Base-by-base conservation (phyloP, 2,888 invertebrate genomes). In the Electrophaes corylata region DNA sequence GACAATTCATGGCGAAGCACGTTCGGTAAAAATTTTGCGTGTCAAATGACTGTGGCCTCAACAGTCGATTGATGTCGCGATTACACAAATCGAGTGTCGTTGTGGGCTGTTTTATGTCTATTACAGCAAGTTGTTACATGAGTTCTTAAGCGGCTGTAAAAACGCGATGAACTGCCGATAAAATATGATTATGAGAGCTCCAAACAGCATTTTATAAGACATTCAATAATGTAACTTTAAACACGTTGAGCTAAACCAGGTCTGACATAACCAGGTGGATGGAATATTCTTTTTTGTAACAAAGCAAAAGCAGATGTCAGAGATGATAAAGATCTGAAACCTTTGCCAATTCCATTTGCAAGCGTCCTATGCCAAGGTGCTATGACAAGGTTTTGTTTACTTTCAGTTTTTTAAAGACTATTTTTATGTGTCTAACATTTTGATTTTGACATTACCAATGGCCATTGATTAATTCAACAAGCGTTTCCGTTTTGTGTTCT, bases 1-100 rank as follows among this genome's bases (percentile, higher is more conserved):
- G 75, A 78, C 88, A 86, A 88, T 89, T 90, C 88, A 86, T 88
- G 83, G 81, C 79, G 75, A 78, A 80, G 86, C 90, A 91, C 89
- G 89, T 88, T 85, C 85, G 78, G 78, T 79, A 84, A 86, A 86
- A 88, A 83, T 83, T 86, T 83, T 84, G 84, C 86, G 86, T 83
- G 86, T 88, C 88, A 83, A 84, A 86, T 88, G 84, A 82, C 84
- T 72, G 64, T 73, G 69, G 66, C 72, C 71, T 72, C 67, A 72
- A 75, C 78, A 73, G 75, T 79, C 79, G 80, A 85, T 84, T 78
- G 78, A 81, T 82, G 78, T 71, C 70, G 64, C 78, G 81, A 83
- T 84, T 83, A 80, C 73, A 70, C 71, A 71, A 75, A 73, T 74
- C 73, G 76, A 77, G 75, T 75, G 77, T 73, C 73, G 67, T 76